Evolutionary conservation across 1,140 invertebrate genomes (phyloP), one percentile per base, ranked within the genome.

Genomic region (Chironomus tepperi): DNA sequence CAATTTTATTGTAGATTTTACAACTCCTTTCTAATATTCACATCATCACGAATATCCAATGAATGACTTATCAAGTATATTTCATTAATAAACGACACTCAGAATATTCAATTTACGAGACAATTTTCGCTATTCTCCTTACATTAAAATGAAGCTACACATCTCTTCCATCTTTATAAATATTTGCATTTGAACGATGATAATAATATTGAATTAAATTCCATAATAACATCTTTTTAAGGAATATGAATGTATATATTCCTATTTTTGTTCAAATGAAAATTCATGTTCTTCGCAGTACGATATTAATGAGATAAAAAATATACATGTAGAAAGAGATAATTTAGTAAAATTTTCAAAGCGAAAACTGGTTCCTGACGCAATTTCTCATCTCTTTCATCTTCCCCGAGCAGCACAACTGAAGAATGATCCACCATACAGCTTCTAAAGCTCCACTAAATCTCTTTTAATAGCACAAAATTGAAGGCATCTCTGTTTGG

Each of bases 351-450:
- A 57, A n/a, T n/a, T n/a, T n/a, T n/a, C n/a, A n/a, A n/a, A n/a
- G n/a, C n/a, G n/a, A 57, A 70, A 70, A 70, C 65, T 19, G 65
- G 65, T 70, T 70, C 19, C 18, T 19, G 65, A 70, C 65, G 65
- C 65, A 70, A 70, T 70, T 70, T 12, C 65, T 70, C 65, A 34
- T 34, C 24, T 34, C 24, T 34, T 34, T 34, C 24, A 34, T 34
- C 24, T 34, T 34, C n/a, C n/a, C n/a, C n/a, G n/a, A n/a, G n/a
- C n/a, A n/a, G n/a, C n/a, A n/a, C n/a, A n/a, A n/a, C n/a, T n/a
- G n/a, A n/a, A n/a, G n/a, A n/a, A n/a, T n/a, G n/a, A n/a, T n/a
- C n/a, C n/a, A n/a, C n/a, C n/a, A n/a, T n/a, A n/a, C n/a, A n/a
- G n/a, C n/a, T n/a, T n/a, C n/a, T n/a, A n/a, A n/a, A n/a, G n/a